A percentile compares a stretch with the other conserved stretches of the same genome.
These are phyloP conservation scores for Dysmachus trigonus DNA, from an alignment of 2,888 invertebrate species.

Conservation along the genomic window DNA sequence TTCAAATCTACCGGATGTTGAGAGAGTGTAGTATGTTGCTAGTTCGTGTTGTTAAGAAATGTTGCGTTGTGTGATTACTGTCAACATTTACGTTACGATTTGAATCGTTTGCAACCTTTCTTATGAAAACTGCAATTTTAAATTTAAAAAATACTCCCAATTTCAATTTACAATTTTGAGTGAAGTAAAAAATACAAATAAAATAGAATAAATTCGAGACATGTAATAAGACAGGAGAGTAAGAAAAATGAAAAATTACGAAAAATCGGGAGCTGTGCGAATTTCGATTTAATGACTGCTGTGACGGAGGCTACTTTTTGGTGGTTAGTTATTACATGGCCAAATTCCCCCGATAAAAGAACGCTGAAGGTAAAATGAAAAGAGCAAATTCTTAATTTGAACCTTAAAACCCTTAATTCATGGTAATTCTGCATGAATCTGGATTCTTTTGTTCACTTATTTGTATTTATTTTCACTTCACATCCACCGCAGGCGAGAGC, in stretches of 20 bases:
- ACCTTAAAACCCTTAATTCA: background rate
- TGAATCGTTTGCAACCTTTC: too few species aligned
- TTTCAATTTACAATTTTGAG: too few species aligned
- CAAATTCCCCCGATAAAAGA: background rate
- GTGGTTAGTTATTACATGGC: background rate
- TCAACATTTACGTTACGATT: too few species aligned
- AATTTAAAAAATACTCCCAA: too few species aligned
- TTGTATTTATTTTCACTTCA: background rate
- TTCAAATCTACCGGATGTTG: too few species aligned
- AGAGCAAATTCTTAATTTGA: background rate
- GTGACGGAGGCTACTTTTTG: background rate
- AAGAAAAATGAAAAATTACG: background rate
- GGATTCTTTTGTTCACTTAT: background rate
- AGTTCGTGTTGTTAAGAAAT: too few species aligned
- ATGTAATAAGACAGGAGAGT: too few species aligned
- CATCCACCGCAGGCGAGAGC: background rate
- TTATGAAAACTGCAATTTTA: too few species aligned
- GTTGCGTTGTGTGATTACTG: too few species aligned
- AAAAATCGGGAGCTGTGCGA: background rate
- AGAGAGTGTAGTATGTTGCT: too few species aligned
- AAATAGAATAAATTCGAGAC: too few species aligned
- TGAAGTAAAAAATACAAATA: too few species aligned
- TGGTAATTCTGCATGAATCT: background rate
- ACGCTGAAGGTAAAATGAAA: background rate
- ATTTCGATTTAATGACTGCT: background rate